Evolutionary conservation across 2,888 invertebrate species (phyloP), one percentile per base, ranked within the genome.

Genomic region (Tinea pellionella): DNA sequence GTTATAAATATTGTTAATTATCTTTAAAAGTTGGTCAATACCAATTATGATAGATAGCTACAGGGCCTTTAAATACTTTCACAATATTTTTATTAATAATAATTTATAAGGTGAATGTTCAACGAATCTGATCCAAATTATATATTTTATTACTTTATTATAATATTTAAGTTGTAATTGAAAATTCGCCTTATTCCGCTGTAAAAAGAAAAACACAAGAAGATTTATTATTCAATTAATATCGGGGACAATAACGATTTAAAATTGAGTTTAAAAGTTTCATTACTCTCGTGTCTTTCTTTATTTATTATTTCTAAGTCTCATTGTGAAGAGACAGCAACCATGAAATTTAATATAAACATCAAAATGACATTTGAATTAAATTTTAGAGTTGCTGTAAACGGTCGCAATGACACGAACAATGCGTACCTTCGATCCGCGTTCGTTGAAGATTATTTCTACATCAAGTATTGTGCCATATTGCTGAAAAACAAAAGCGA

Each of bases 381-480:
- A 57, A 57, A 57, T 57, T 57, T 57, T 32, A 57, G 57, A 57
- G 57, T 57, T 57, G 57, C 57, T 57, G 32, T 57, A 32, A 1
- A 30, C 4, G 24, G 16, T 57, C 19, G 32, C 32, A 16, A 16
- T 15, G 30, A 30, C 32, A n/a, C 30, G 13, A 57, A 57, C 30
- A 8, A 32, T 73, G 83, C 96, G 93, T 94, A 99, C 99, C 97
- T 99, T 99, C 73, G 98, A 98, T 87, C 99, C 99, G 71, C 99
- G 92, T 90, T 99, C 99, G 89, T 99, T 99, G 92, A 99, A 99
- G 87, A 99, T 99, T 77, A 99, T 99, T 92, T 99, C 99, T 88
- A 98, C 99, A 89, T 99, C 99, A 86, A 98, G 92, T 83, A 99
- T 99, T 76, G 95, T 93, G 81, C 99, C 99, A 90, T 96, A 99